A percentile compares a stretch with the other conserved stretches of the same genome.
phyloP scores from a whole-genome alignment of 2,797 vertebrate genomes.

The Varecia variegata region DNA sequence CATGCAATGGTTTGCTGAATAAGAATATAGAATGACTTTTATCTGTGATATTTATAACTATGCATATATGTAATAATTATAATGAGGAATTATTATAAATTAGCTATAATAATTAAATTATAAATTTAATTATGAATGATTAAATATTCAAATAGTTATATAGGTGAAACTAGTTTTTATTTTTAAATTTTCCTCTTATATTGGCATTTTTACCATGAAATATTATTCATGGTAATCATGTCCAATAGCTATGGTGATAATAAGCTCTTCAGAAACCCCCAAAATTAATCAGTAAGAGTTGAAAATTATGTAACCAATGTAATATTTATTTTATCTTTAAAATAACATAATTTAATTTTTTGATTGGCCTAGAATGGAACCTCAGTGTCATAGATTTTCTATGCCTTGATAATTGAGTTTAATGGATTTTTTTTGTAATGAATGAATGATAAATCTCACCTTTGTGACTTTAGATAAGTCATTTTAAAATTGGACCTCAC shows the following conservation, averaged over 20 bases:
- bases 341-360: not conserved
- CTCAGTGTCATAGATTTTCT: not conserved
- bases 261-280: not conserved
- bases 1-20: not conserved
- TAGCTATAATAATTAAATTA: not conserved
- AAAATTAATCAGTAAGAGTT: not conserved
- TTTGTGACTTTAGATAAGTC: not conserved
- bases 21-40: not conserved
- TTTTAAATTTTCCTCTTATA: not conserved
- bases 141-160: not conserved
- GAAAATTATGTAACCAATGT: not conserved
- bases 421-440: not conserved
- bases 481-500: not conserved
- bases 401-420: not conserved
- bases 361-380: not conserved
- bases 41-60: not conserved
- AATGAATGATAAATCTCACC: not conserved
- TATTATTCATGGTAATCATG: not conserved
- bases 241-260: rapidly evolving
- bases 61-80: not conserved
- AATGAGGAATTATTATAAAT: not conserved
- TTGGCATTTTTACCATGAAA: not conserved
- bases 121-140: not conserved
- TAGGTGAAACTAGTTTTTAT: not conserved
- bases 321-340: not conserved